These are phyloP conservation scores for Entelurus aequoreus DNA, from an alignment of 2,113 vertebrate species.

Conservation along the genomic window DNA sequence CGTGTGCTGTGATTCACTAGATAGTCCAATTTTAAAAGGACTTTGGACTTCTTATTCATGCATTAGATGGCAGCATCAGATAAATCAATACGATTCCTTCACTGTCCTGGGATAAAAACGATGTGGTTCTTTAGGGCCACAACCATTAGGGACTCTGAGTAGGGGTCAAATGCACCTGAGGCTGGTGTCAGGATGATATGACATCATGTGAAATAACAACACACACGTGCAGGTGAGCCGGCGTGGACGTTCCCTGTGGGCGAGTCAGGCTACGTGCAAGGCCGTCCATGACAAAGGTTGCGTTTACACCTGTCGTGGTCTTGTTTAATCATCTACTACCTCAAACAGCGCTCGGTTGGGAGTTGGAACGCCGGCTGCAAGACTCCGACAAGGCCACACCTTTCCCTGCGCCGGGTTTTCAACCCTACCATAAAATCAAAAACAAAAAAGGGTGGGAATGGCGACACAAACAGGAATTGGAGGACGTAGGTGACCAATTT, in stretches of 20 bases:
- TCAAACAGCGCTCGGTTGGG: constrained; percentile 75
- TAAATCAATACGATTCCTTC: no score
- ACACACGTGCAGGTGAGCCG: constrained; percentile 27
- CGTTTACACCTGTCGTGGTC: constrained; percentile 91
- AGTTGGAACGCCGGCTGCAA: constrained; percentile 51
- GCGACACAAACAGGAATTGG: neutral
- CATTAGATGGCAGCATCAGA: no score
- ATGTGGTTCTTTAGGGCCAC: no score
- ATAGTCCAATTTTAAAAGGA: neutral
- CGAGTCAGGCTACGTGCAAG: constrained; percentile 46
- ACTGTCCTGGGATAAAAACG: no score
- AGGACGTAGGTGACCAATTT: neutral
- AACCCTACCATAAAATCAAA: neutral
- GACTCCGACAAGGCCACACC: constrained; percentile 43
- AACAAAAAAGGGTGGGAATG: neutral
- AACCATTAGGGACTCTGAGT: constrained; percentile 21
- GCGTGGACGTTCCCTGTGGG: constrained; percentile 58
- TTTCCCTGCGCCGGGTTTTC: neutral
- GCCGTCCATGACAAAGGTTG: constrained; percentile 93
- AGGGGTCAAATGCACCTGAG: constrained; percentile 31
- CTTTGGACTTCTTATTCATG: no score
- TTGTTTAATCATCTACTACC: constrained; percentile 99
- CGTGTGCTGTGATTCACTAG: neutral
- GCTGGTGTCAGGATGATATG: constrained; percentile 48
- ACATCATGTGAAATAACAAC: constrained; percentile 25